Conservation (phyloP, 2,797 vertebrate genomes). For the Lepilemur septentrionalis region DNA sequence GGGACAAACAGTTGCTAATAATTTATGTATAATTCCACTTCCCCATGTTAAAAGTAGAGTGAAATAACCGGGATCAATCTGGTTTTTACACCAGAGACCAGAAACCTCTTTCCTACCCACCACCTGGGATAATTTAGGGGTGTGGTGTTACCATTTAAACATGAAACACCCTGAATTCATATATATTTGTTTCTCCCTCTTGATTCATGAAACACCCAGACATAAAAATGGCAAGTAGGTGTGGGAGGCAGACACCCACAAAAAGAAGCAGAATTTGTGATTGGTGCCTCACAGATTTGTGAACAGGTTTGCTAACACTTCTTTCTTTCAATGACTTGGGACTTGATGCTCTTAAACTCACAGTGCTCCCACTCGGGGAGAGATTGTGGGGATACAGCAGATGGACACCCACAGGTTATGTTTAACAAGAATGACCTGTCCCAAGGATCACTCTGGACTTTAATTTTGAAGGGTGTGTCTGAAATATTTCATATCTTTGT, state of each 20-base stretch:
- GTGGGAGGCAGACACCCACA: not conserved
- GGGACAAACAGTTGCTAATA: not conserved
- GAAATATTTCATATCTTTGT: conserved; percentile 17
- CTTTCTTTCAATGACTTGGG: not conserved
- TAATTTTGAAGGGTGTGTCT: conserved; percentile 31
- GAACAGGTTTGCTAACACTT: not conserved
- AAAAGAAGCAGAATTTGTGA: conserved; percentile 1
- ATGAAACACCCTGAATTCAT: not conserved
- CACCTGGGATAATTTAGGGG: not conserved
- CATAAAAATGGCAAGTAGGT: conserved; percentile 21
- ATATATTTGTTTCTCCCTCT: not conserved
- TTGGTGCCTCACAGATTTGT: conserved; percentile 7
- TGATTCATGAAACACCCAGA: conserved; percentile 34
- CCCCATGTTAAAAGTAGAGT: not conserved
- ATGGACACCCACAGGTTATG: not conserved
- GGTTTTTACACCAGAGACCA: not conserved
- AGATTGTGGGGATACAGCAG: not conserved
- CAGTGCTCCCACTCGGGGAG: not conserved
- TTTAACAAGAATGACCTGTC: not conserved
- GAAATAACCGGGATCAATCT: not conserved
- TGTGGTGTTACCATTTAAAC: conserved; percentile 12
- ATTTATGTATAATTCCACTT: not conserved
- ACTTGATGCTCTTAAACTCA: not conserved
- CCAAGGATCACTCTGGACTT: not conserved
- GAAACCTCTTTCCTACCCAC: not conserved